These are phyloP conservation scores for Pantherophis alleghaniensis DNA, from an alignment of 2,797 vertebrate genomes.

Conservation along the genomic window DNA sequence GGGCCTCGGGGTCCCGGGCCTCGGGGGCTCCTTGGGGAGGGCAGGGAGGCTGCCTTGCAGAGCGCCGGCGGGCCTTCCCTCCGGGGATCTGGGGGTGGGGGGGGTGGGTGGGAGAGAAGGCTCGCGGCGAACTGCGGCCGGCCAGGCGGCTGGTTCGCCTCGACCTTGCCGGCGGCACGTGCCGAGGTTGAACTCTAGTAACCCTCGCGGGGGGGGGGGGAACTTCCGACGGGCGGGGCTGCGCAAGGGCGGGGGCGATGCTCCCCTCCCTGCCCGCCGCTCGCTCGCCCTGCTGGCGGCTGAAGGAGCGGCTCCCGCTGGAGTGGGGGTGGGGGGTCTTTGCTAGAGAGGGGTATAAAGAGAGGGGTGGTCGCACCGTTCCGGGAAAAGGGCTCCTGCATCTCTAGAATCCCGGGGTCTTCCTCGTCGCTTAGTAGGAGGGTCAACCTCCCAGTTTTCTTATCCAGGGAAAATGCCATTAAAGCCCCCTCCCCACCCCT, in stretches of 20 bases:
- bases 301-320: background rate
- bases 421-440: background rate
- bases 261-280: background rate
- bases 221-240: background rate
- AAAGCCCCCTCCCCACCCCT: background rate
- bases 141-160: background rate
- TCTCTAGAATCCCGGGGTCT: background rate
- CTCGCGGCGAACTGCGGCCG: background rate
- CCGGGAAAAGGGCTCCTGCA: background rate
- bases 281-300: background rate
- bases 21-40: too few relatives aligned
- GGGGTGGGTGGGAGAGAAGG: too few relatives aligned
- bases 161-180: slow-evolving; percentile 18
- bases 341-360: background rate
- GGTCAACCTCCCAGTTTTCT: background rate
- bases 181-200: slow-evolving; percentile 58
- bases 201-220: slow-evolving; percentile 12
- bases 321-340: background rate
- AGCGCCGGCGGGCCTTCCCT: background rate
- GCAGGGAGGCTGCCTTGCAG: too few relatives aligned
- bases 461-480: background rate
- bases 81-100: background rate
- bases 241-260: background rate
- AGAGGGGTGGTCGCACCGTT: background rate
- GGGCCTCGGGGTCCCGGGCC: background rate